Conservation (phyloP, 2,888 invertebrate species). For the Lasioglossum marginatum region DNA sequence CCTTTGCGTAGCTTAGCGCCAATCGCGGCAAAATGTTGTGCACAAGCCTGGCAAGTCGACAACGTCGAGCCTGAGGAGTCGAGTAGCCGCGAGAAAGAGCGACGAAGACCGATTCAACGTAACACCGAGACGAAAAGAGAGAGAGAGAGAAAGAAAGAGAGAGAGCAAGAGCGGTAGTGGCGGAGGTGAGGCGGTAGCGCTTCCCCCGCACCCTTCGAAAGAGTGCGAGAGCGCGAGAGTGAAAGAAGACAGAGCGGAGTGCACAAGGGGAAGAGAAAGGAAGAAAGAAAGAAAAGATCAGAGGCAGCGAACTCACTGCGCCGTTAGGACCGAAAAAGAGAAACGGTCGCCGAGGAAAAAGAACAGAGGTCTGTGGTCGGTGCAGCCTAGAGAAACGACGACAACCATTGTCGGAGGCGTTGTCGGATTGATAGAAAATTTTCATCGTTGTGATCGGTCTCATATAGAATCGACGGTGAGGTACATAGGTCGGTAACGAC, state of each 20-base stretch:
- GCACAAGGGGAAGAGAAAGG: constrained; percentile 31
- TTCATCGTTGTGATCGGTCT: constrained; percentile 13
- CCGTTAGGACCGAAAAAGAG: constrained; percentile 47
- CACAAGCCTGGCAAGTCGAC: constrained; percentile 55
- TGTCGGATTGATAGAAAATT: constrained; percentile 36
- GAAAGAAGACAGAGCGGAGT: constrained; percentile 27
- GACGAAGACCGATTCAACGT: constrained; percentile 49
- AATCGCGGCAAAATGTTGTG: constrained; percentile 66
- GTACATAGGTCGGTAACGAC: constrained; percentile 42
- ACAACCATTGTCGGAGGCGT: constrained; percentile 25
- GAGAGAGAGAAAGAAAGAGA: constrained; percentile 43
- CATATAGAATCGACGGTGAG: constrained; percentile 26
- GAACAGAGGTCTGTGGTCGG: constrained; percentile 11
- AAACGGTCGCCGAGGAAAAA: constrained; percentile 22
- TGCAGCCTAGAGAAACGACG: constrained; percentile 19
- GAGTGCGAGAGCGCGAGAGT: constrained; percentile 33
- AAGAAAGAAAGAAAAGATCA: constrained; percentile 24
- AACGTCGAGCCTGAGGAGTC: constrained; percentile 59
- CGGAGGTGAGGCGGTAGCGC: constrained; percentile 55
- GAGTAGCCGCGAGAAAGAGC: constrained; percentile 52
- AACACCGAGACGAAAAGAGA: constrained; percentile 40
- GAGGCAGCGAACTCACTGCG: constrained; percentile 38
- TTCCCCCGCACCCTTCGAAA: constrained; percentile 54
- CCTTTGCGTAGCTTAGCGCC: constrained; percentile 29
- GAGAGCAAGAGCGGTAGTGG: constrained; percentile 49